Percentiles rank a stretch among this genome's conserved stretches.
Evolutionary conservation across 2,797 vertebrate genomes (phyloP).

Genomic region (Myripristis murdjan): DNA sequence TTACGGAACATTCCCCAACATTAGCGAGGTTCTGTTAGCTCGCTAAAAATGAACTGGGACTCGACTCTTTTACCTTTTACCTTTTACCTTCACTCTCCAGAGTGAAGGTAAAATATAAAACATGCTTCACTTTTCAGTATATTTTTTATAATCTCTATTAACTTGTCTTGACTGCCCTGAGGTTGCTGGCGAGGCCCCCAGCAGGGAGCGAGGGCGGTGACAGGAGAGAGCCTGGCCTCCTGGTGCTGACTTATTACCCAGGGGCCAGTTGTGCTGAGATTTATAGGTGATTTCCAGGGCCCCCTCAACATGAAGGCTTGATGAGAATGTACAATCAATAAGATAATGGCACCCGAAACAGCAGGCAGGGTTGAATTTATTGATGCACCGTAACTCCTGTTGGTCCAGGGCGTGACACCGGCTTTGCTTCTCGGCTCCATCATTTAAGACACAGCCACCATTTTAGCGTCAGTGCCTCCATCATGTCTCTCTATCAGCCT

Average conservation of each 20-base stretch:
- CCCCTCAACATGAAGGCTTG: constrained; percentile 21
- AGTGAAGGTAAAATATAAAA: too few species aligned
- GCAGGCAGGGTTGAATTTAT: constrained; percentile 36
- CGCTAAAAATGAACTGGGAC: too few species aligned
- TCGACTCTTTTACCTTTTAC: too few species aligned
- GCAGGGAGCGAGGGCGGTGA: background rate
- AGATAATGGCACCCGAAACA: constrained; percentile 37
- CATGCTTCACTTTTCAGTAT: too few species aligned
- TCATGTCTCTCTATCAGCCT: too few species aligned
- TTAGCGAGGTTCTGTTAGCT: too few species aligned
- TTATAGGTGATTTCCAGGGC: constrained; percentile 48
- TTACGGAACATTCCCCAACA: too few species aligned
- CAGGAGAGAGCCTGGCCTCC: background rate
- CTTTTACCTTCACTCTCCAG: too few species aligned
- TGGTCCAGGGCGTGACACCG: constrained; percentile 1
- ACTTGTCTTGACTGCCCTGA: background rate
- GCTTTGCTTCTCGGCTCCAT: background rate
- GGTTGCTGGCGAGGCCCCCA: background rate
- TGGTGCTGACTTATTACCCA: constrained; percentile 18
- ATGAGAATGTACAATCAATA: constrained; percentile 64
- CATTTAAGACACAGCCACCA: background rate
- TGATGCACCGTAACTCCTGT: constrained; percentile 28
- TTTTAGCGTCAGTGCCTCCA: background rate
- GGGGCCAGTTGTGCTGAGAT: constrained; percentile 29
- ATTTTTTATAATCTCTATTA: background rate